Evolutionary conservation across 2,888 invertebrate species (phyloP).

Genomic region (Sphaerophoria rueppellii): DNA sequence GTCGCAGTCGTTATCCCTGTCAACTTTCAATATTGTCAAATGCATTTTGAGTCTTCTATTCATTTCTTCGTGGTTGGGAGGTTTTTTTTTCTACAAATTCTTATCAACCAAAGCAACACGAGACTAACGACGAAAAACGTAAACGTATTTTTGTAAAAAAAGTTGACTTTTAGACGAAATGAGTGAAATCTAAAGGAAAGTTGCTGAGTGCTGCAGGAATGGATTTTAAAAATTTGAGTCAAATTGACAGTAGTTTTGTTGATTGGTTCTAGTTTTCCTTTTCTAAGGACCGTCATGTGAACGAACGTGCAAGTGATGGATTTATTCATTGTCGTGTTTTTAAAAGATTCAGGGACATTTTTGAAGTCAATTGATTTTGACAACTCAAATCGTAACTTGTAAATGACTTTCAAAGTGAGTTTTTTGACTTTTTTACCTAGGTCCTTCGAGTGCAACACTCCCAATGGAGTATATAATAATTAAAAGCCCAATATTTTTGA

Average conservation of each 20-base stretch:
- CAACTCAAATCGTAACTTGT: constrained; percentile 39
- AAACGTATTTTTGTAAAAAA: constrained; percentile 12
- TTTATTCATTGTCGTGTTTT: neutral
- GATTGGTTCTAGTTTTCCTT: constrained; percentile 45
- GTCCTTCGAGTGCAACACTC: too few species aligned
- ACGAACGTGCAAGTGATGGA: constrained; percentile 26
- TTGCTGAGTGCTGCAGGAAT: constrained; percentile 1
- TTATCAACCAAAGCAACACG: constrained; percentile 25
- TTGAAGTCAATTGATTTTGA: constrained; percentile 45
- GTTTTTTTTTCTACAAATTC: constrained; percentile 12
- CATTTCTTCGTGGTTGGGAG: neutral
- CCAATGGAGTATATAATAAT: too few species aligned
- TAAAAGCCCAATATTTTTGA: too few species aligned
- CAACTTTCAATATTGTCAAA: constrained; percentile 45
- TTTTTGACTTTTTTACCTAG: neutral
- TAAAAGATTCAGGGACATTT: constrained; percentile 8
- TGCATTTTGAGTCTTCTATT: constrained; percentile 35
- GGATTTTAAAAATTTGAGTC: constrained; percentile 14
- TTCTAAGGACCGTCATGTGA: constrained; percentile 62
- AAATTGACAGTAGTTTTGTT: constrained; percentile 61
- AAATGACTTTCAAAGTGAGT: constrained; percentile 1
- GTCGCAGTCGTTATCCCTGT: constrained; percentile 5
- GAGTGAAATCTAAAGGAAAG: neutral
- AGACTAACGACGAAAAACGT: constrained; percentile 13
- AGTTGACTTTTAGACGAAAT: constrained; percentile 34